These are phyloP conservation scores for Notocelia uddmanniana DNA, from an alignment of 2,888 invertebrate species.

Conservation along the genomic window DNA sequence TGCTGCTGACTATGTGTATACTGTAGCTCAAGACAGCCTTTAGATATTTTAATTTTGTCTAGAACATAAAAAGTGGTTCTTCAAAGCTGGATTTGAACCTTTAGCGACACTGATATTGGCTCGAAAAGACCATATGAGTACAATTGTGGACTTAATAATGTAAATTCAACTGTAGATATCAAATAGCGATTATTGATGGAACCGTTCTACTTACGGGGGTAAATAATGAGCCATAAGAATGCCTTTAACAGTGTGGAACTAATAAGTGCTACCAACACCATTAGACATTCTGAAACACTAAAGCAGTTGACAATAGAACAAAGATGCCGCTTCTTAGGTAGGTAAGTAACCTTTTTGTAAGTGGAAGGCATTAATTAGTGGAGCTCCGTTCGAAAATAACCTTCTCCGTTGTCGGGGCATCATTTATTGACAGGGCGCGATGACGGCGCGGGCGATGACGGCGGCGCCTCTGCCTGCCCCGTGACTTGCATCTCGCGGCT, in stretches of 20 bases:
- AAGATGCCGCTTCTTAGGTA: slow-evolving; percentile 70
- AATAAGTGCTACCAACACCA: slow-evolving; percentile 31
- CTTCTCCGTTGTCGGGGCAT: slow-evolving; percentile 79
- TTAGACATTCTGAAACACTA: slow-evolving; percentile 57
- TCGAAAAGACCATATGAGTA: background rate
- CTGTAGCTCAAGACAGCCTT: no score
- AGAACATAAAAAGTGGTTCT: background rate
- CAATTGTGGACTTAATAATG: background rate
- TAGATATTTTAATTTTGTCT: background rate
- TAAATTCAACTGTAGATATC: background rate
- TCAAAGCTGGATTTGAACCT: no score
- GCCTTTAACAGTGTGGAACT: slow-evolving; percentile 13
- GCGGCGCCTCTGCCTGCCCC: slow-evolving; percentile 75
- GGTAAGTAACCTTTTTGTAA: slow-evolving; percentile 63
- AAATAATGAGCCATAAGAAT: slow-evolving; percentile 14
- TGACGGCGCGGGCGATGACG: slow-evolving; percentile 70
- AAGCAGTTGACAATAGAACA: slow-evolving; percentile 74
- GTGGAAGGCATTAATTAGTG: slow-evolving; percentile 81
- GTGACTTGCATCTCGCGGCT: slow-evolving; percentile 80
- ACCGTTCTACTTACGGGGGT: background rate
- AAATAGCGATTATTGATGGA: slow-evolving; percentile 1
- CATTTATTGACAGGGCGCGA: slow-evolving; percentile 78
- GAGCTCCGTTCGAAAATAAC: slow-evolving; percentile 80
- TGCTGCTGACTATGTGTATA: no score
- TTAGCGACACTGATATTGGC: background rate